Evolutionary conservation across 2,113 vertebrate species (phyloP).

Genomic region (Centrocercus urophasianus): DNA sequence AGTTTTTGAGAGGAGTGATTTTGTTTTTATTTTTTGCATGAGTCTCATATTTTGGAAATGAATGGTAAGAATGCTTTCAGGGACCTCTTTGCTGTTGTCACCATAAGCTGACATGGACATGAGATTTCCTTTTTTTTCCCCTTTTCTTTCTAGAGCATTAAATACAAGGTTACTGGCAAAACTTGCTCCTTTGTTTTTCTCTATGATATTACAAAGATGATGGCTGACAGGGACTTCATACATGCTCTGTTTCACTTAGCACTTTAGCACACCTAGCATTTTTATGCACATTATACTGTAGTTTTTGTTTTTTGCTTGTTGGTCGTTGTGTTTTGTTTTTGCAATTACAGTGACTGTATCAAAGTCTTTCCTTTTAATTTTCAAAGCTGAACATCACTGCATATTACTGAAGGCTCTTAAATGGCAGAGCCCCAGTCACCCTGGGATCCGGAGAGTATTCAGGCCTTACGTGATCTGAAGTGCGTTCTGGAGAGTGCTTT

Average conservation of each 20-base stretch:
- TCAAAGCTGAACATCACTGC: background rate
- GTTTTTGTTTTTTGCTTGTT: background rate
- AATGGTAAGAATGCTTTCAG: background rate
- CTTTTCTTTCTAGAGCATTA: background rate
- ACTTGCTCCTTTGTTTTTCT: background rate
- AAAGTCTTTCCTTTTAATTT: background rate
- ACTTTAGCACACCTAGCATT: no score
- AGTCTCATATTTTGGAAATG: background rate
- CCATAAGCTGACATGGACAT: background rate
- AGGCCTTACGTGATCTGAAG: background rate
- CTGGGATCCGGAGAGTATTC: background rate
- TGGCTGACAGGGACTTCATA: background rate
- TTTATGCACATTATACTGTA: background rate
- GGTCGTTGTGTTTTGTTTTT: no score
- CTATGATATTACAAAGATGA: background rate
- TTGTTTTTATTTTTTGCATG: background rate
- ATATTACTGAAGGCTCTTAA: background rate
- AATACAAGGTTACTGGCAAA: background rate
- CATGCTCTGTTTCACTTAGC: background rate
- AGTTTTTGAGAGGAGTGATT: background rate
- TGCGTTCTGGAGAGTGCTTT: background rate
- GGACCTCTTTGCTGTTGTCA: background rate
- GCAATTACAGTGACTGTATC: rapidly evolving
- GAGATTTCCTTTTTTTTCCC: background rate
- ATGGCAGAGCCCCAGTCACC: background rate